Evolutionary conservation across 2,888 invertebrate genomes (phyloP).

Genomic region (Pseudococcus jackbeardsleyi): DNA sequence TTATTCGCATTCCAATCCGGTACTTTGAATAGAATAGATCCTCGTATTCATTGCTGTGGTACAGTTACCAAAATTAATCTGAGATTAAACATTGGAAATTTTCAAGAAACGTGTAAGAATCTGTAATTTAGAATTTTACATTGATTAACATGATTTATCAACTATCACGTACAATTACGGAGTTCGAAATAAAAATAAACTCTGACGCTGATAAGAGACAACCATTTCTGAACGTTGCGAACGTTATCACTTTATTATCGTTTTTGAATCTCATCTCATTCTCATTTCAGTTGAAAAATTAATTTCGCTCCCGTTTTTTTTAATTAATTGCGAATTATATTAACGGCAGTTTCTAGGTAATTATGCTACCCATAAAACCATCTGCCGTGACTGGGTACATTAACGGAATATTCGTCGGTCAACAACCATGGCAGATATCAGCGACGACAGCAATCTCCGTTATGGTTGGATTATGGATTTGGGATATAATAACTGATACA

Average conservation of each 20-base stretch:
- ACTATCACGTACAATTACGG: too few relatives aligned
- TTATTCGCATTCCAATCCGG: neutral
- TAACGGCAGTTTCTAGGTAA: neutral
- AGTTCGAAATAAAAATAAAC: neutral
- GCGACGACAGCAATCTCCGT: conserved; percentile 83
- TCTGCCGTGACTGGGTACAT: conserved; percentile 68
- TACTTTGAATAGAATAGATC: too few relatives aligned
- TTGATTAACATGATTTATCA: too few relatives aligned
- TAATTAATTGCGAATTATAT: neutral
- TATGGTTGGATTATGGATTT: conserved; percentile 80
- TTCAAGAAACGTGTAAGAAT: too few relatives aligned
- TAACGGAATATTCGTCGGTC: conserved; percentile 76
- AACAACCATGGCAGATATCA: conserved; percentile 87
- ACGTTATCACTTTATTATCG: neutral
- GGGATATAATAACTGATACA: conserved; percentile 78
- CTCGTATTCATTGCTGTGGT: too few relatives aligned
- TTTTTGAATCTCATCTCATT: neutral
- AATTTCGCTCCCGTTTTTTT: neutral
- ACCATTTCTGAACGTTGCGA: neutral
- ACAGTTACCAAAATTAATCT: too few relatives aligned
- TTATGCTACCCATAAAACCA: neutral
- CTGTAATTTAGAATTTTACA: too few relatives aligned
- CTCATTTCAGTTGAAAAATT: too few relatives aligned
- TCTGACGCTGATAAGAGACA: neutral
- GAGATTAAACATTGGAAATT: too few relatives aligned